Evolutionary conservation across 2,797 vertebrate genomes (phyloP), one percentile per base, ranked within the genome.

Genomic region (Prionace glauca): DNA sequence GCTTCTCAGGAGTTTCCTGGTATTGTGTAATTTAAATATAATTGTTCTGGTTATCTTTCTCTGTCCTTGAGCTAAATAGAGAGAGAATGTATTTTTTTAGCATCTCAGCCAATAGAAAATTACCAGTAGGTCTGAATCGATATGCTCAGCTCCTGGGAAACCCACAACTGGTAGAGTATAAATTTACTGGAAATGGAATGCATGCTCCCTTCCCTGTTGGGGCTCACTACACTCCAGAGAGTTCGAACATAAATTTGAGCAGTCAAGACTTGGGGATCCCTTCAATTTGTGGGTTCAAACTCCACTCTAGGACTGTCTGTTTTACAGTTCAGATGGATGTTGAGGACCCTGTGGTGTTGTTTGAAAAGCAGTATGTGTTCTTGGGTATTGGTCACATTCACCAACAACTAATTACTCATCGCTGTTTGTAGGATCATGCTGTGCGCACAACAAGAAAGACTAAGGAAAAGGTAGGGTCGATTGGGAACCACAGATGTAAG

Each of bases 221-320:
- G 77, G n/a, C n/a, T 81, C n/a, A 79, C 77, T 79, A 32, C n/a
- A 79, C n/a, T 81, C n/a, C n/a, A 36, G 77, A 81, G n/a, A 81
- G 77, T 81, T n/a, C 36, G n/a, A 14, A 79, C n/a, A 36, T 32
- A 36, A 32, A n/a, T 79, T 81, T 81, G n/a, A 16, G 16, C 77
- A 81, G n/a, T 4, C 77, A 81, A 81, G 77, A n/a, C 77, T 81
- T 81, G 41, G n/a, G 77, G n/a, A 36, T 32, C 77, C n/a, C n/a
- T 81, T 14, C 77, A 81, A 16, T 36, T 81, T 81, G n/a, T 36
- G 77, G 77, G n/a, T 81, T 81, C 16, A 36, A 81, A 81, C 16
- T 81, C n/a, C 77, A 81, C 14, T 41, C 77, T 36, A 36, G n/a
- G n/a, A 81, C 77, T 36, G n/a, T 14, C 77, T 41, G 77, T 81